Base-by-base conservation (phyloP, 2,888 invertebrate genomes). In the Rhagonycha fulva region DNA sequence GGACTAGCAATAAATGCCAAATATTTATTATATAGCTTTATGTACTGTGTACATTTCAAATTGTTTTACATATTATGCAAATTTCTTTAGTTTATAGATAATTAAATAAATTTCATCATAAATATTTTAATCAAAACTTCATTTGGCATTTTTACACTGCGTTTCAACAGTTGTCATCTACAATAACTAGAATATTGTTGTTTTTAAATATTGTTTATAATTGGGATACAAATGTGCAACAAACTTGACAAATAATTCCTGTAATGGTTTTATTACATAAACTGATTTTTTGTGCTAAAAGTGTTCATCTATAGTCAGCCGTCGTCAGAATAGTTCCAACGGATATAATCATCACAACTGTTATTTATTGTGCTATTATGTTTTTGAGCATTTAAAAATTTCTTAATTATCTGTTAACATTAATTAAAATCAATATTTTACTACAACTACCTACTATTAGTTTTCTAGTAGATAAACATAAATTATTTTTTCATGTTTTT, bases 181-280 rank as follows among this genome's bases (percentile, higher is more conserved):
- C 84, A 83, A 85, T 87, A 47, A 47, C 47, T 47, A 87, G 87
- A 85, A 86, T 86, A 86, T 87, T 87, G 87, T 87, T 87, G 87
- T 87, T 87, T 87, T 87, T 86, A 86, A 87, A 87, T 87, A 87
- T 87, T 87, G 87, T 87, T 87, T 87, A 87, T 87, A 84, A 84
- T 81, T 81, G 83, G 84, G 82, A 84, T 84, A 75, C 67, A 75
- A 76, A 78, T 66, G 78, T 76, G 78, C 75, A 76, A 78, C 24
- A 75, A 75, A 74, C 63, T 66, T 24, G 60, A 74, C 78, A 78
- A 74, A 76, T 77, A 81, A 78, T 72, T 63, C 77, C 78, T 78
- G 77, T 75, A 72, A 14, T 76, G 76, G 76, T 71, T 79, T 77
- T 68, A 71, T 76, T 24, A 24, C 67, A 80, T 81, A 78, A 79